These are phyloP conservation scores for Spodoptera littoralis DNA, from an alignment of 2,888 invertebrate species.

Conservation along the genomic window DNA sequence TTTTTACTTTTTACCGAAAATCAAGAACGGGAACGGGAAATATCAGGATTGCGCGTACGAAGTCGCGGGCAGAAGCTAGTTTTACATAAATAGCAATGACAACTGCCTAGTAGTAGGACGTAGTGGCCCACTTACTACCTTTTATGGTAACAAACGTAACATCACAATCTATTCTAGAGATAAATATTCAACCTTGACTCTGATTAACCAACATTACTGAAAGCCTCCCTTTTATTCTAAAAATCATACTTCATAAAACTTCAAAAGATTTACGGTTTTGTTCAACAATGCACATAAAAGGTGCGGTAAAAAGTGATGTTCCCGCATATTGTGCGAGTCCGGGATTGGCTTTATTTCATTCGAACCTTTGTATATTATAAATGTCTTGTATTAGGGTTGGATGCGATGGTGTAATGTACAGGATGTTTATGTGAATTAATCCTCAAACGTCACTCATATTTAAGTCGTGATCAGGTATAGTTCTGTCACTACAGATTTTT, in stretches of 20 bases:
- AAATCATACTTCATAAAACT: conserved; percentile 21
- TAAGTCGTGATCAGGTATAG: too few species aligned
- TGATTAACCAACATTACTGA: neutral
- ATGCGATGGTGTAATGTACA: neutral
- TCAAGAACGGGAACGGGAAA: too few species aligned
- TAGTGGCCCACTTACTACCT: too few species aligned
- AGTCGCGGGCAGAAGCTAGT: too few species aligned
- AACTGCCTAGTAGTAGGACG: too few species aligned
- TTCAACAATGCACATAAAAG: conserved; percentile 36
- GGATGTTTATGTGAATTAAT: neutral
- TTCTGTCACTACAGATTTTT: too few species aligned
- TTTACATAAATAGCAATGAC: too few species aligned
- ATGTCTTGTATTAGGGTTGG: conserved; percentile 13
- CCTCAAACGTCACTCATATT: too few species aligned
- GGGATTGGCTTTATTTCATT: conserved; percentile 40
- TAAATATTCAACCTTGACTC: neutral
- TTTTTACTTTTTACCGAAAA: too few species aligned
- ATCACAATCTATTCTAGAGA: neutral
- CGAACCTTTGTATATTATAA: conserved; percentile 29
- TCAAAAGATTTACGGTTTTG: conserved; percentile 24
- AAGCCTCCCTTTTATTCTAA: conserved; percentile 1
- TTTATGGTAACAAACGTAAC: neutral
- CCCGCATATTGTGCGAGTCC: conserved; percentile 1
- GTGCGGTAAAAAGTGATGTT: conserved; percentile 27
- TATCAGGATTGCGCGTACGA: too few species aligned